These are phyloP conservation scores for Haliclona indistincta DNA, from an alignment of 37 sponge, comb jelly and placozoan genomes.

Conservation along the genomic window DNA sequence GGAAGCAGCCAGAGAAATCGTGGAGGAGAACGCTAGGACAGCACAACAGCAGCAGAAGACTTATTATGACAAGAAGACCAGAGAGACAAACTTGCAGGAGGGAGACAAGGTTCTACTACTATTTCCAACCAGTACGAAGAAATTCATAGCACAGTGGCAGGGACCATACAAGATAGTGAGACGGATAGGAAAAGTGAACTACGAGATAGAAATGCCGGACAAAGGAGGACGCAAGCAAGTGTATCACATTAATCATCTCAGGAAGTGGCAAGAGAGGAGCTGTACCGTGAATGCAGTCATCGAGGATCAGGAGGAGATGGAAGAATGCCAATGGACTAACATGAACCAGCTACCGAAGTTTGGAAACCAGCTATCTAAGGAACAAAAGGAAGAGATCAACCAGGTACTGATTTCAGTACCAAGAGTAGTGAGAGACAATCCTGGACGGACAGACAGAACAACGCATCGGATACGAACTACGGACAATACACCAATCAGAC, in stretches of 20 bases:
- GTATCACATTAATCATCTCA: slow-evolving; percentile 9
- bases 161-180: slow-evolving; percentile 43
- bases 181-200: slow-evolving; percentile 29
- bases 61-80: slow-evolving; percentile 39
- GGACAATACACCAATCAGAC: slow-evolving; percentile 5
- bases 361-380: slow-evolving; percentile 3
- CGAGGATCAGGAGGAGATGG: not conserved
- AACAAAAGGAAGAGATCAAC: slow-evolving; percentile 14
- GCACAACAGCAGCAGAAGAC: slow-evolving; percentile 40
- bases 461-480: slow-evolving; percentile 16
- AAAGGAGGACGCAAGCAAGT: not conserved
- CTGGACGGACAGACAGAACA: slow-evolving; percentile 32
- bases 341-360: not conserved
- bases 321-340: not conserved
- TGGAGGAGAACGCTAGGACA: slow-evolving; percentile 14
- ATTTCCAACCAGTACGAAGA: slow-evolving; percentile 31
- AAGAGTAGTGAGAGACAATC: not conserved
- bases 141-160: slow-evolving; percentile 41
- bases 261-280: not conserved
- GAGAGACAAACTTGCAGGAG: slow-evolving; percentile 12
- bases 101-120: slow-evolving; percentile 68
- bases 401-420: not conserved
- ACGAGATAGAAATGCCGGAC: slow-evolving; percentile 23
- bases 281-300: not conserved
- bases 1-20: slow-evolving; percentile 16